Percentiles rank a stretch among this genome's conserved stretches.
Conservation (phyloP, 2,888 invertebrate genomes). For the Scaptomyza parva region DNA sequence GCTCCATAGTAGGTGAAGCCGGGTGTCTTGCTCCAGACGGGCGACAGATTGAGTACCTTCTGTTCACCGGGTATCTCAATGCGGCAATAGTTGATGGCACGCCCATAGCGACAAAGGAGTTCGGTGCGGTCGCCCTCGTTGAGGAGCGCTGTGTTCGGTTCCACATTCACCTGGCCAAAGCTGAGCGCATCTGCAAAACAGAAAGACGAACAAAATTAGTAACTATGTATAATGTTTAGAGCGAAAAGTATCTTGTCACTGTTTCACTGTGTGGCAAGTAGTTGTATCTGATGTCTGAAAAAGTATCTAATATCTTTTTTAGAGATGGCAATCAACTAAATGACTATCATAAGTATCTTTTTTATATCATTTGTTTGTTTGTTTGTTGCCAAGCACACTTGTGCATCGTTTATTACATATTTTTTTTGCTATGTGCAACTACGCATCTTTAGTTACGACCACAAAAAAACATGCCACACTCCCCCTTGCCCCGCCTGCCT, state of each 20-base stretch:
- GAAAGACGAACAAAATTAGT: conserved; percentile 17
- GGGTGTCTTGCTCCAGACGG: conserved; percentile 84
- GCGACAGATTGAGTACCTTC: conserved; percentile 85
- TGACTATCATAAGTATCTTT: conserved; percentile 43
- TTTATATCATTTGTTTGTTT: background rate
- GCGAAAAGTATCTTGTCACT: conserved; percentile 41
- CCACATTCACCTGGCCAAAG: conserved; percentile 81
- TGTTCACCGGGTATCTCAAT: conserved; percentile 86
- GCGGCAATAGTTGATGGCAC: conserved; percentile 83
- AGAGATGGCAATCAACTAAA: conserved; percentile 43
- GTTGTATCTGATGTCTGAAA: background rate
- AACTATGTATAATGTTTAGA: conserved; percentile 36
- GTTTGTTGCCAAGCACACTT: conserved; percentile 26
- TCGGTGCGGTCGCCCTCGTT: conserved; percentile 83
- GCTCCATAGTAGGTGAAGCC: conserved; percentile 86
- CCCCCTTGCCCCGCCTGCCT: background rate
- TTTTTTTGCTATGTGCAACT: conserved; percentile 50
- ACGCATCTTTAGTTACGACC: conserved; percentile 47
- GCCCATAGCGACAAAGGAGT: conserved; percentile 82
- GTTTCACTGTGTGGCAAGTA: background rate
- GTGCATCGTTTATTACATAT: conserved; percentile 16
- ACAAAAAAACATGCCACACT: conserved; percentile 9
- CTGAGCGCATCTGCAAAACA: conserved; percentile 76
- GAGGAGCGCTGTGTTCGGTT: conserved; percentile 82
- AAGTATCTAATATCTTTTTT: conserved; percentile 43